Conservation (phyloP, 2,113 vertebrate species). For the Emydocephalus ijimae region DNA sequence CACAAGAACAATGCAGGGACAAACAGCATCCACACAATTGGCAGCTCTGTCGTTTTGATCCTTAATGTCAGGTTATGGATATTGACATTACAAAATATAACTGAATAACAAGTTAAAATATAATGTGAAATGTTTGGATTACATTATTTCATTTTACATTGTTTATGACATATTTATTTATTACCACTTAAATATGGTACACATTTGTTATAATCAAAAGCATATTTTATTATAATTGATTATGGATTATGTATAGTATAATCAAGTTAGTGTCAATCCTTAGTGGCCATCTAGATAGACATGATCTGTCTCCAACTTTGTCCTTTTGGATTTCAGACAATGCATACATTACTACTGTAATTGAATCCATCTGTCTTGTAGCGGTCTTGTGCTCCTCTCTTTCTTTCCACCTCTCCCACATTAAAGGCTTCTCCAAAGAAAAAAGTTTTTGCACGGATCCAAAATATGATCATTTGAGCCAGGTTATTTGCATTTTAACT, state of each 20-base stretch:
- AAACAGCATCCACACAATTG: conserved; percentile 31
- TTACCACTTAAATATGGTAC: neutral
- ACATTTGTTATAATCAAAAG: conserved; percentile 3
- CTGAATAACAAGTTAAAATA: conserved; percentile 8
- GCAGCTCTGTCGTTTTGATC: neutral
- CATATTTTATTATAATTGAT: neutral
- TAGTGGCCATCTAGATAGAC: neutral
- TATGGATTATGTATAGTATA: neutral
- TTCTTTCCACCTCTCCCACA: neutral
- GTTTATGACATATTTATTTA: neutral
- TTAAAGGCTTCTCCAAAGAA: neutral
- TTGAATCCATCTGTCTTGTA: neutral
- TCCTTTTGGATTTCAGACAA: neutral
- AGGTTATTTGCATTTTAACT: neutral
- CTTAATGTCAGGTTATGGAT: conserved; percentile 12
- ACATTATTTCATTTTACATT: neutral
- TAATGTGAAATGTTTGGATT: neutral
- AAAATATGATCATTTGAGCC: too few relatives aligned
- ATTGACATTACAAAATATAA: neutral
- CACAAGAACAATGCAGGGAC: conserved; percentile 3
- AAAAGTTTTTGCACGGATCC: neutral
- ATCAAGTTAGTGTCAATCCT: neutral
- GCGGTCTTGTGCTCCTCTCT: neutral
- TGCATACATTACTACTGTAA: neutral
- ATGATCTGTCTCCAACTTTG: neutral